Evolutionary conservation across 2,888 invertebrate species (phyloP), one percentile per base, ranked within the genome.

Genomic region (Apomyelois bistriatella): DNA sequence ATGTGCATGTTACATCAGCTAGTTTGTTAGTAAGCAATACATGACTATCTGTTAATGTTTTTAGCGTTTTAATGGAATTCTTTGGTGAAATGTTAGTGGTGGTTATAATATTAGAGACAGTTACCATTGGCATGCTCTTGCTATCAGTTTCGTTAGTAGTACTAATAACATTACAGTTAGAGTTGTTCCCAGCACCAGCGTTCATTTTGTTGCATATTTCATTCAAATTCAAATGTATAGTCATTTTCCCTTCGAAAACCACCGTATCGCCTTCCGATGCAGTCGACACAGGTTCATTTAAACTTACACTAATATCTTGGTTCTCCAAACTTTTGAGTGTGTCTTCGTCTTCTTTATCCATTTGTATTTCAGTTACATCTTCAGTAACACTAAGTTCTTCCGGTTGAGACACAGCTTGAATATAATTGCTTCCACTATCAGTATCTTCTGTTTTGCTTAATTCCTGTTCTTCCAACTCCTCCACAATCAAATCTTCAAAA

Each of bases 271-370:
- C 83, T 58, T 90, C 91, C 55, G 91, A 91, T 60, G 81, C 74
- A 61, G 83, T 79, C 53, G 90, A 90, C 56, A 77, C 76, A 60
- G 83, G 80, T 64, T 91, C 91, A 79, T 86, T 89, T 53, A 90
- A 78, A 91, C 91, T 91, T 91, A 91, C 91, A 82, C 91, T 91
- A 72, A 85, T 88, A 67, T 91, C 91, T 74, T 90, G 89, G 75
- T 85, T 90, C 58, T 90, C 90, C 79, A 91, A 79, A 79, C 90
- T 90, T 74, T 88, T 89, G 59, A 89, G 76, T 9, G 89, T 91
- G 53, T 88, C 88, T 76, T 92, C 92, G 55, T 90, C 87, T 60
- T 89, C 88, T 76, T 89, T 90, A 58, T 91, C 89, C 59, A 91
- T 75, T 66, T 89, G 88, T 60, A 89, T 91, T 71, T 90, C 90